Base-by-base conservation (phyloP, 23 tunicate genomes). In the Phallusia fumigata region DNA sequence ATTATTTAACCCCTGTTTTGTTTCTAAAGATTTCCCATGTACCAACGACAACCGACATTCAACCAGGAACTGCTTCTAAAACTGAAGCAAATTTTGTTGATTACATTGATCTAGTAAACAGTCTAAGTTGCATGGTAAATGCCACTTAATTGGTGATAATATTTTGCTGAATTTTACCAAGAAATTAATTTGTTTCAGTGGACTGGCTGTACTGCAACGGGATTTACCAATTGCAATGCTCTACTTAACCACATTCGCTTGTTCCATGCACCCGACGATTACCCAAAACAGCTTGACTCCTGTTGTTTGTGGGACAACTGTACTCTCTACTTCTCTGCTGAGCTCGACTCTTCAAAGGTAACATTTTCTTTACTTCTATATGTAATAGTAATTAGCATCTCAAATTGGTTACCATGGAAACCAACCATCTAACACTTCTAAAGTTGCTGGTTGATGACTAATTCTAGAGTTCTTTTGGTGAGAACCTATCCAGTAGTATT, bases 281-380 rank as follows among this genome's bases (percentile, higher is more conserved):
- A 77, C 51, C 80, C 74, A 32, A 81, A 79, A n/a, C 33, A 53
- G 47, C 73, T 89, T 19, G 78, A 84, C 22, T 79, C 81, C 19
- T 89, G 93, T 32, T 89, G 93, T 64, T 52, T 72, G 76, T 89
- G 93, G 93, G 87, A 80, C 1, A 74, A 79, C 76, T 89, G 93
- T 73, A 80, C 88, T 30, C 93, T 83, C 36, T 89, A 89, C 36
- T 89, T 89, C 53, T 79, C 93, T 18, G 65, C 85, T 18, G 93
- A 89, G 35, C 80, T 89, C 33, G 93, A 89, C 51, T 78, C 93
- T n/a, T 74, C 76, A 21, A 49, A 74, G 85, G 91, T 87, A 65
- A 51, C n/a, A 18, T 75, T 11, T 2, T 21, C 8, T 32, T 26
- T 26, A 18, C 19, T n/a, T n/a, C n/a, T n/a, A n/a, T n/a, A n/a